Evolutionary conservation across 30 jellyfish, hydroid and myxozoan species (phyloP).

Genomic region (Aurelia sp.): DNA sequence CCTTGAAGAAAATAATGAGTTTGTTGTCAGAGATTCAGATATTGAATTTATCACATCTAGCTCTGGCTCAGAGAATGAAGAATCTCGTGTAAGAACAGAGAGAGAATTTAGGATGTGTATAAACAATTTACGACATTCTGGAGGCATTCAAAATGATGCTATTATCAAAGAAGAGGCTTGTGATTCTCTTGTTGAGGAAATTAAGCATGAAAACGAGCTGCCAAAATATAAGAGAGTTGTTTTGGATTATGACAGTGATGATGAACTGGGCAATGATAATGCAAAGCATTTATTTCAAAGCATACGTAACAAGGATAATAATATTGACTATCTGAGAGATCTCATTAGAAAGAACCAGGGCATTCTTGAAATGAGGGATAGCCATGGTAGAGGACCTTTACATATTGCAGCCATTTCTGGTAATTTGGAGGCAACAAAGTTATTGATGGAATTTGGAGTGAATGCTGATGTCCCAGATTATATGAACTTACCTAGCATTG

Average conservation of each 20-base stretch:
- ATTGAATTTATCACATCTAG: constrained; percentile 50
- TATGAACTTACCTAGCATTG: constrained; percentile 37
- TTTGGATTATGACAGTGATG: constrained; percentile 42
- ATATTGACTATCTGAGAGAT: neutral
- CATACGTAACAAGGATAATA: neutral
- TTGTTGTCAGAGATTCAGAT: constrained; percentile 50
- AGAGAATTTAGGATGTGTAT: constrained; percentile 8
- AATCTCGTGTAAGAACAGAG: neutral
- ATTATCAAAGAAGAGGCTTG: neutral
- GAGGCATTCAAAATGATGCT: neutral
- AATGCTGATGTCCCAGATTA: constrained; percentile 44
- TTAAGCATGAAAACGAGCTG: neutral
- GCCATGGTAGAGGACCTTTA: constrained; percentile 49
- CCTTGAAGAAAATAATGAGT: neutral
- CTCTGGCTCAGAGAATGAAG: constrained; percentile 33
- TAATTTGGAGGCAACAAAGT: constrained; percentile 23
- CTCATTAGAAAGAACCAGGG: neutral
- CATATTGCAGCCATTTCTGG: constrained; percentile 72
- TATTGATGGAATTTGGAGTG: constrained; percentile 52
- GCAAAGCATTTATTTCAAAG: neutral
- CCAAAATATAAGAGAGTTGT: constrained; percentile 13
- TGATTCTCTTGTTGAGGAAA: neutral
- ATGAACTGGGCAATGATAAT: neutral
- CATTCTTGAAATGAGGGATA: constrained; percentile 12
- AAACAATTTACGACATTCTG: constrained; percentile 10